Conservation (phyloP, 2,113 vertebrate genomes). For the Herpailurus yagouaroundi region DNA sequence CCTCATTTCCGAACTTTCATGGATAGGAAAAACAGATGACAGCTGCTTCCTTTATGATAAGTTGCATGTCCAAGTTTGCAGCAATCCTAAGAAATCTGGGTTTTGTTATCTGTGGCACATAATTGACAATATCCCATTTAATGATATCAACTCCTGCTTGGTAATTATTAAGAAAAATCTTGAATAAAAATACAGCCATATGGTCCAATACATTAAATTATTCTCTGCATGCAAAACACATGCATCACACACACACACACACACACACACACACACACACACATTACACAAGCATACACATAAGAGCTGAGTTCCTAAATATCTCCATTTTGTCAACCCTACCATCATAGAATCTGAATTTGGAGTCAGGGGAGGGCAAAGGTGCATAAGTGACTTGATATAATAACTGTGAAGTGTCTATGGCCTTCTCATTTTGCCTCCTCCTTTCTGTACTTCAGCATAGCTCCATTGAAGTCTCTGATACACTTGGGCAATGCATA, state of each 20-base stretch:
- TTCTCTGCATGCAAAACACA: background rate
- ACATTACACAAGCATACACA: background rate
- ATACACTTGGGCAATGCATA: background rate
- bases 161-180: background rate
- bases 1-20: constrained; percentile 42
- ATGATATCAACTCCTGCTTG: background rate
- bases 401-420: background rate
- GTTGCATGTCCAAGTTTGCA: background rate
- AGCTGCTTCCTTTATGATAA: constrained; percentile 2
- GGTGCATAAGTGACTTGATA: background rate
- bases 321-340: background rate
- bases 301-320: background rate
- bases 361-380: background rate
- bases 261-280: background rate
- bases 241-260: background rate
- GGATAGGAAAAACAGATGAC: background rate
- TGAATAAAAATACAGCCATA: background rate
- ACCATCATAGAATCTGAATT: background rate
- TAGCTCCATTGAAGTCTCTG: background rate
- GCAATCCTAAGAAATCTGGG: background rate
- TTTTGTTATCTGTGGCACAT: background rate
- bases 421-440: background rate
- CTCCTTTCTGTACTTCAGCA: background rate
- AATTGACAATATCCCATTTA: background rate
- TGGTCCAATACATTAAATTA: background rate